Evolutionary conservation across 2,888 invertebrate species (phyloP), one percentile per base, ranked within the genome.

Genomic region (Sesia apiformis): DNA sequence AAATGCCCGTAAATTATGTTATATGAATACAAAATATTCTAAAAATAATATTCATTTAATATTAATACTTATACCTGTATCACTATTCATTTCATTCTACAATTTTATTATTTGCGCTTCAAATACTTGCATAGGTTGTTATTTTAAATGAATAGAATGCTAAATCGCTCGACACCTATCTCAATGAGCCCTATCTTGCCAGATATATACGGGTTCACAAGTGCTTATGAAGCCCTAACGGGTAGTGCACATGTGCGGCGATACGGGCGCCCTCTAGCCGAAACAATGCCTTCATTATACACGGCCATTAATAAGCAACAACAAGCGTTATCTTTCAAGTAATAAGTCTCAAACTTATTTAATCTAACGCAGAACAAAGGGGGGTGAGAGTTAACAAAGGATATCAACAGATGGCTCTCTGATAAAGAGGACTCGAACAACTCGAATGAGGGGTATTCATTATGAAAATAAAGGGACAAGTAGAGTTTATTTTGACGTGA

Each of bases 371-470:
- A 56, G 51, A 60, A 68, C 69, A 72, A 76, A 72, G 70, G 66
- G 66, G 70, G 60, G 53, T 6, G 7, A 61, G 69, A 72, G 75
- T 76, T 66, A 65, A 80, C 78, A 81, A 81, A 80, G 78, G 76
- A 79, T 73, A 75, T 81, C 81, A 84, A 83, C 82, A 83, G 83
- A 82, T 84, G 83, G 75, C 80, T 60, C 69, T 74, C 71, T 66
- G 78, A 79, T 79, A 77, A 73, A 75, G 69, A 38, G 46, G 23
- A 72, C 66, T 58, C 67, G 66, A 61, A 69, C 68, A 66, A 70
- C 68, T 67, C 67, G 67, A 67, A 66, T 71, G 67, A 71, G 63
- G 65, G 63, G 69, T 72, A 71, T 78, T 77, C 74, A 76, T 77
- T 74, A 75, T 71, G 70, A 73, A 78, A 77, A 76, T 78, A 78